Evolutionary conservation across 2,888 invertebrate genomes (phyloP), one percentile per base, ranked within the genome.

Genomic region (Tipula confusa): DNA sequence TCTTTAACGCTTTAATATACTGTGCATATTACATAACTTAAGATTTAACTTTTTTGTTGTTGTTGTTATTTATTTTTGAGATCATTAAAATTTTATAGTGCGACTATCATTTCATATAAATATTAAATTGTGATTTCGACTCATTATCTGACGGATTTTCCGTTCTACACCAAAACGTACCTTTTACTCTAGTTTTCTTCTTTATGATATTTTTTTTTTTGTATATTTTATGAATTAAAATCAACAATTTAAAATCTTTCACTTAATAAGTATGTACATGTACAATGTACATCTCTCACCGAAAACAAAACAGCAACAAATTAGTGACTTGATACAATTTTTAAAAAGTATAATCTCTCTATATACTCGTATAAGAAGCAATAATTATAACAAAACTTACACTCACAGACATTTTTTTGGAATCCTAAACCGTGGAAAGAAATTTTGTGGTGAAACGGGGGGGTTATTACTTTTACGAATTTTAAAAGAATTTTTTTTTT

Each of bases 151-250:
- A 24, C 24, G 64, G 64, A 9, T 24, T 24, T 64, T 64, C 64
- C 64, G 24, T 64, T 64, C 64, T 64, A 3, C 24, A 24, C 9
- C 43, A 43, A 15, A 43, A 64, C 9, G 11, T 36, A 64, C 64
- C 64, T 64, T 64, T 64, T 64, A 64, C 64, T 64, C 64, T 64
- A 64, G 64, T 64, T 64, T 64, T 64, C 64, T 64, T 64, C 64
- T 64, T 64, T 64, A 11, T 64, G 33, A n/a, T 33, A 9, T 33
- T 0, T 33, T 5, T 33, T 6, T 33, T 6, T 33, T 6, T 33
- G 33, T 33, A 4, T 11, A 33, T 33, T 11, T n/a, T n/a, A 9
- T 15, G 15, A 15, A 43, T 15, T n/a, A n/a, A n/a, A 43, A 15
- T 15, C 4, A 64, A 64, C 24, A 64, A 64, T 64, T 64, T 64